These are phyloP conservation scores for Oikopleura albicans DNA, from an alignment of 23 tunicate genomes.

Conservation along the genomic window DNA sequence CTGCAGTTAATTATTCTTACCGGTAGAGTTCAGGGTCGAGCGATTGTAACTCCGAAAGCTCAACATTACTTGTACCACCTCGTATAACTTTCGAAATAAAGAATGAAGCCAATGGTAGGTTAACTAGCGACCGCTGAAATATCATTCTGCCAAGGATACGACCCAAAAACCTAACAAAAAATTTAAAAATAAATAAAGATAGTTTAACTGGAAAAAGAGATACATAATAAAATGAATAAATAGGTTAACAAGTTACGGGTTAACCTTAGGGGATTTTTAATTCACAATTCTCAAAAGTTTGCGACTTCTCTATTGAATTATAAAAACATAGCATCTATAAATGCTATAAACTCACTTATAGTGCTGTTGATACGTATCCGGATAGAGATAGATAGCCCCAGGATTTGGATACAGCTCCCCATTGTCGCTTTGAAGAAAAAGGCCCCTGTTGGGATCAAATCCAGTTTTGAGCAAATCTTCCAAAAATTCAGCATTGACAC, in stretches of 20 bases:
- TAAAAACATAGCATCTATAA: too few species aligned
- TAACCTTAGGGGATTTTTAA: too few species aligned
- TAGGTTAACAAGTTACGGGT: too few species aligned
- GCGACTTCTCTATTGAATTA: too few species aligned
- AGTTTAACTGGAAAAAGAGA: too few species aligned
- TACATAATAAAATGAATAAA: too few species aligned
- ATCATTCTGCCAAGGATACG: neutral
- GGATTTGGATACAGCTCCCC: constrained; percentile 16
- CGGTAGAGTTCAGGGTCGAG: neutral
- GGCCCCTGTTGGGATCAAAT: neutral
- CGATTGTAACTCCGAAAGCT: neutral
- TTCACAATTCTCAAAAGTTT: too few species aligned
- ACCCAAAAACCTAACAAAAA: neutral
- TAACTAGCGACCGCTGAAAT: neutral
- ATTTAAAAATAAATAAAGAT: neutral
- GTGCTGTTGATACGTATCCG: neutral
- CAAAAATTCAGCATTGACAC: neutral
- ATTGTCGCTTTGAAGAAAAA: neutral
- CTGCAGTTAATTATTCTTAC: too few species aligned
- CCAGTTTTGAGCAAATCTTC: neutral
- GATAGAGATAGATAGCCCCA: neutral
- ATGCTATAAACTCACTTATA: neutral
- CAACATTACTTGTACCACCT: neutral
- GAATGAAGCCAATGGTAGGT: neutral
- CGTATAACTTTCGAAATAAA: neutral